Conservation (phyloP, 2,888 invertebrate genomes). For the Malthinus seriepunctatus region DNA sequence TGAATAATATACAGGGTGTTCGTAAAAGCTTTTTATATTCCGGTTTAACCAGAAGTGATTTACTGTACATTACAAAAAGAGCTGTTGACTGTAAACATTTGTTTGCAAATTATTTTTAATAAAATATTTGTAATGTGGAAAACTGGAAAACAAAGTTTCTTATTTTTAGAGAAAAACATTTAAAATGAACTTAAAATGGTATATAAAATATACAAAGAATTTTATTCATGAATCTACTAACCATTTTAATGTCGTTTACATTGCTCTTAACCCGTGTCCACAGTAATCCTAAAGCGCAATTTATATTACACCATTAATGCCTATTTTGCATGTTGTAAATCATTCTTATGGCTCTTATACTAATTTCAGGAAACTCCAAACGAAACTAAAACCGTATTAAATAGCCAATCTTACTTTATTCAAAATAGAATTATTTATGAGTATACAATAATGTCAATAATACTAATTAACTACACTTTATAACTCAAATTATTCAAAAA, state of each 20-base stretch:
- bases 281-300: conserved; percentile 15
- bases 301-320: conserved; percentile 19
- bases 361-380: conserved; percentile 19
- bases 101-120: too few species aligned
- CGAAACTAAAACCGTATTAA: conserved; percentile 10
- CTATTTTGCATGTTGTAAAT: conserved; percentile 20
- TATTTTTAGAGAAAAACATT: too few species aligned
- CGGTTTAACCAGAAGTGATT: too few species aligned
- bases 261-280: conserved; percentile 19
- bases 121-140: background rate
- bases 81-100: too few species aligned
- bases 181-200: too few species aligned
- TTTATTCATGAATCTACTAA: conserved; percentile 1
- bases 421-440: conserved; percentile 10
- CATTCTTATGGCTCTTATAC: conserved; percentile 15
- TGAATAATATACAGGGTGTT: too few species aligned
- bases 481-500: too few species aligned
- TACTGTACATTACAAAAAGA: too few species aligned
- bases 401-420: conserved; percentile 7
- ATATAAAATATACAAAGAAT: conserved; percentile 1
- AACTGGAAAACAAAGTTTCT: too few species aligned
- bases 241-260: conserved; percentile 13
- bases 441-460: background rate
- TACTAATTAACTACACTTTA: too few species aligned
- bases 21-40: too few species aligned